These are phyloP conservation scores for Limnodromus scolopaceus DNA, from an alignment of 2,797 vertebrate species.

Conservation along the genomic window DNA sequence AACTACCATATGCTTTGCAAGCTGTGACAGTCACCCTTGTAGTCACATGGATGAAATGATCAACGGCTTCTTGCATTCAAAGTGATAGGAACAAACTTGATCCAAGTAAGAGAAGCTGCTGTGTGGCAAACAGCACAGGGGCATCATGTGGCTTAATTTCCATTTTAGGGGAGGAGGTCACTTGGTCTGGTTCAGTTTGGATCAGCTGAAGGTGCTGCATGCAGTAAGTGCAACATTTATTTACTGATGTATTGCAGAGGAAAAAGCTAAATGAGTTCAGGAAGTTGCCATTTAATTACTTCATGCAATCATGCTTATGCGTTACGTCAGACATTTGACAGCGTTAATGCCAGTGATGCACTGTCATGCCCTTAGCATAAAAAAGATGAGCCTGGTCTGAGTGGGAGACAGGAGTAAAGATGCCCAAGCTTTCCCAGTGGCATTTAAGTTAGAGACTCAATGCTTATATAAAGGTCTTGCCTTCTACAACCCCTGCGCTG, in stretches of 20 bases:
- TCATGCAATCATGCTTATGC: background rate
- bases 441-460: background rate
- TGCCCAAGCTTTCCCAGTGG: background rate
- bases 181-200: background rate
- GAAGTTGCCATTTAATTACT: background rate
- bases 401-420: background rate
- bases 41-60: slow-evolving; percentile 68
- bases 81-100: slow-evolving; percentile 53
- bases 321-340: background rate
- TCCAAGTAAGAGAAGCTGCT: slow-evolving; percentile 41
- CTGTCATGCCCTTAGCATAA: background rate
- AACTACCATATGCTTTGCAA: slow-evolving; percentile 70
- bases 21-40: slow-evolving; percentile 65
- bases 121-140: background rate
- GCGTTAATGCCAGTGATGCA: background rate
- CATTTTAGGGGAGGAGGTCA: accelerated
- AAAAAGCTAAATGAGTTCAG: background rate
- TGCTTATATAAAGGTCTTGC: background rate
- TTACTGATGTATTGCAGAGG: background rate
- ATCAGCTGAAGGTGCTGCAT: background rate
- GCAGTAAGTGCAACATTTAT: background rate
- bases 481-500: background rate
- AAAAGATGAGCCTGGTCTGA: background rate
- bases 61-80: slow-evolving; percentile 51
- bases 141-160: background rate